phyloP scores from a whole-genome alignment of 2,888 invertebrate genomes.

The Trichogramma dendrolimi region DNA sequence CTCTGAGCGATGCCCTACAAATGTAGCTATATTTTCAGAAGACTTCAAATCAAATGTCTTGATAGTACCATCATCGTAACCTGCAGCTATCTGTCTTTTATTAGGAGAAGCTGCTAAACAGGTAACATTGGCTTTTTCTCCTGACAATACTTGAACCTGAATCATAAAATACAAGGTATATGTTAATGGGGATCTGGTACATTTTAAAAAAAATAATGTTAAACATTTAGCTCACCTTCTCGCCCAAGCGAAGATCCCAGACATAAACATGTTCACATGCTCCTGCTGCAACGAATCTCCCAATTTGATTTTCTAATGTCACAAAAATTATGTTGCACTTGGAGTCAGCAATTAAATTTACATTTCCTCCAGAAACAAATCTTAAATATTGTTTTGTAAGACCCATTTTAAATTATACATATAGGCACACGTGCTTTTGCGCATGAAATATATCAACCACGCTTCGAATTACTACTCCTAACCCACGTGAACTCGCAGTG shows the following conservation, averaged over 20 bases:
- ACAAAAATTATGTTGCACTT: conserved; percentile 79
- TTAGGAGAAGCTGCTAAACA: conserved; percentile 72
- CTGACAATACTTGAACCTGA: conserved; percentile 72
- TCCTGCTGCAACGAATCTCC: conserved; percentile 83
- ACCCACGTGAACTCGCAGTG: too few relatives aligned
- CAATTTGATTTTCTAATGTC: conserved; percentile 70
- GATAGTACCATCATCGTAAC: conserved; percentile 85
- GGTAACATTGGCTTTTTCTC: conserved; percentile 78
- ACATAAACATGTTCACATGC: conserved; percentile 90
- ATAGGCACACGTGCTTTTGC: neutral
- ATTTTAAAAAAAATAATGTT: conserved; percentile 32
- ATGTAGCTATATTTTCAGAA: conserved; percentile 67
- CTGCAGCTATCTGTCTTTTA: conserved; percentile 78
- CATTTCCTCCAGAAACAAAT: conserved; percentile 76
- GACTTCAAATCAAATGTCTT: conserved; percentile 76
- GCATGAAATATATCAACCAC: too few relatives aligned
- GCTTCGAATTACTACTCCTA: too few relatives aligned
- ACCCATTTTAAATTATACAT: conserved; percentile 60
- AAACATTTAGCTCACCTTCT: conserved; percentile 59
- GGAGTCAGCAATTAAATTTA: conserved; percentile 80
- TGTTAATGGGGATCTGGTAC: conserved; percentile 47
- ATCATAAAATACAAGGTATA: conserved; percentile 38
- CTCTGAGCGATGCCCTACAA: conserved; percentile 81
- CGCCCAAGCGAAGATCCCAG: conserved; percentile 87
- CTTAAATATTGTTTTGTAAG: conserved; percentile 92